Conservation (phyloP, 2,113 vertebrate genomes). For the Plestiodon gilberti region DNA sequence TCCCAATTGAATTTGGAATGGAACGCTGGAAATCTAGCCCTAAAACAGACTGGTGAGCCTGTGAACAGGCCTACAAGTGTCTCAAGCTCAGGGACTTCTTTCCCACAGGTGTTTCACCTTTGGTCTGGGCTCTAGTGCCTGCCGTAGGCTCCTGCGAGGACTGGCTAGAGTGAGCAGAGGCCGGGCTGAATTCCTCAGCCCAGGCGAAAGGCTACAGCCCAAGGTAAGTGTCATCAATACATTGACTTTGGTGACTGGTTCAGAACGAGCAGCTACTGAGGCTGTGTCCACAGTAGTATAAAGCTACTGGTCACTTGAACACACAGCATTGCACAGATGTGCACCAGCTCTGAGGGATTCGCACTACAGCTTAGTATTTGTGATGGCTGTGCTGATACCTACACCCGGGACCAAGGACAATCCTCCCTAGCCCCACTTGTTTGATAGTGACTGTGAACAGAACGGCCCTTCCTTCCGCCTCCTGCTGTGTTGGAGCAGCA, state of each 20-base stretch:
- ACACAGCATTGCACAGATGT: background rate
- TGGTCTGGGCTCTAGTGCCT: slow-evolving; percentile 80
- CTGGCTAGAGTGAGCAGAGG: slow-evolving; percentile 90
- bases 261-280: background rate
- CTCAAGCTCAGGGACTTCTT: background rate
- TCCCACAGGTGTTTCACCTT: slow-evolving; percentile 86
- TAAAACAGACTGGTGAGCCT: fast-evolving
- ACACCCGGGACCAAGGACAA: too few relatives aligned
- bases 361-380: too few relatives aligned
- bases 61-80: fast-evolving
- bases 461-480: background rate
- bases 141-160: slow-evolving; percentile 83
- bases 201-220: slow-evolving; percentile 90
- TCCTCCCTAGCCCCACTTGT: background rate
- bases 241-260: too few relatives aligned
- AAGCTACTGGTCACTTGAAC: background rate
- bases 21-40: background rate
- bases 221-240: slow-evolving; percentile 79
- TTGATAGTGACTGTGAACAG: too few relatives aligned
- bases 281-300: background rate
- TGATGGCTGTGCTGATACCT: too few relatives aligned
- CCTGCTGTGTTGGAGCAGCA: background rate
- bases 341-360: background rate
- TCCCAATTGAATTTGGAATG: background rate
- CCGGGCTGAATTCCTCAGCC: slow-evolving; percentile 80